These are phyloP conservation scores for Netelia virgata DNA, from an alignment of 2,888 invertebrate species.

Conservation along the genomic window DNA sequence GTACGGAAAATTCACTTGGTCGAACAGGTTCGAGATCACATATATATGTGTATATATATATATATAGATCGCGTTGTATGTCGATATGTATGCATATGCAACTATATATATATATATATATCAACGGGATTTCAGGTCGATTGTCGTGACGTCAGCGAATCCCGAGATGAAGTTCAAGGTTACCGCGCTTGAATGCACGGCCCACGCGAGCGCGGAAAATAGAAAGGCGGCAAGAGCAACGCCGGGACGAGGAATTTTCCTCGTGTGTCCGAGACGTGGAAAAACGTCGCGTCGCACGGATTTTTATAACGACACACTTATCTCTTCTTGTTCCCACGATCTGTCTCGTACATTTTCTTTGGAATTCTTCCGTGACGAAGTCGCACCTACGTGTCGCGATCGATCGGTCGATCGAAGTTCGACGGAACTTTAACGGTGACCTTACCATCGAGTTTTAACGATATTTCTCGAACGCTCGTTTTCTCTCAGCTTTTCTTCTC, in stretches of 20 bases:
- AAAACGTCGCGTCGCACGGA: slow-evolving; percentile 28
- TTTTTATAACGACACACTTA: slow-evolving; percentile 18
- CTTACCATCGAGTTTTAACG: background rate
- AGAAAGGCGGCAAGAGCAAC: slow-evolving; percentile 72
- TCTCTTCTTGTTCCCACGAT: background rate
- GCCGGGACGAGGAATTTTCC: slow-evolving; percentile 59
- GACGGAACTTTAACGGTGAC: background rate
- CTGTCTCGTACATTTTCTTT: background rate
- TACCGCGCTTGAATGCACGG: slow-evolving; percentile 79
- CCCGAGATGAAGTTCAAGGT: slow-evolving; percentile 84
- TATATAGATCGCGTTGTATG: slow-evolving; percentile 51
- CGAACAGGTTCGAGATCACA: slow-evolving; percentile 42
- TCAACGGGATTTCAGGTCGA: slow-evolving; percentile 80
- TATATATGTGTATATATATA: slow-evolving; percentile 65
- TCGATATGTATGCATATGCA: slow-evolving; percentile 46
- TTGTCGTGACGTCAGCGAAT: slow-evolving; percentile 82
- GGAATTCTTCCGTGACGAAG: background rate
- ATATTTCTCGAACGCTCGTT: background rate
- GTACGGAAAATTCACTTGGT: slow-evolving; percentile 40
- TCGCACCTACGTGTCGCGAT: background rate
- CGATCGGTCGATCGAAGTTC: background rate
- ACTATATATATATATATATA: slow-evolving; percentile 70
- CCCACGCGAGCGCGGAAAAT: slow-evolving; percentile 81
- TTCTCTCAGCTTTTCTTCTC: background rate
- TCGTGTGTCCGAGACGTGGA: slow-evolving; percentile 35